Base-by-base conservation (phyloP, 2,797 vertebrate genomes). In the Antrozous pallidus region DNA sequence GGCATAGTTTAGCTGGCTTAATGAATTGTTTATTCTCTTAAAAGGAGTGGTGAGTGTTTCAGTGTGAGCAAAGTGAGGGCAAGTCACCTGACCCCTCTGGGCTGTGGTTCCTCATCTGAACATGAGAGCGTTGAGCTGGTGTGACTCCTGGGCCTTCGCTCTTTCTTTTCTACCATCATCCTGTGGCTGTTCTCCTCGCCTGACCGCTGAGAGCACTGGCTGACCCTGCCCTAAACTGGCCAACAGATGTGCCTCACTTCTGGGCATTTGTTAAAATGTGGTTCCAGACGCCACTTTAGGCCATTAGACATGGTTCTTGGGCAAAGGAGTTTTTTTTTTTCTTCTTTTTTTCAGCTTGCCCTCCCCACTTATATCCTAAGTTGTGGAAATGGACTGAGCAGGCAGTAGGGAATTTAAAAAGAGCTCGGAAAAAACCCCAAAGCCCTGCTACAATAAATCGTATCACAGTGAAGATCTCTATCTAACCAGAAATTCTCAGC, bases 401-500 rank as follows among this genome's bases (percentile, higher is more conserved):
- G 78, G 80, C 82, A 58, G 75, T 0, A 83, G 86, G 89, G 86
- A 92, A 94, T 93, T 92, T 84, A 80, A 73, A 92, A 92, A 63
- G 78, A 87, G 85, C 51, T 82, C 54, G 6, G 17, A 9, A 22
- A 28, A 28, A 20, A 42, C 58, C 36, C 54, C 56, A 65, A 47
- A 33, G 28, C 56, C 54, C 82, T 38, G 56, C 87, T 75, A 54
- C 78, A 88, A 81, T 96, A 89, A 96, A 96, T 91, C 8, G 26
- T 45, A 90, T 81, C 94, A 75, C 75, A 40, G 92, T 81, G 58
- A 86, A 83, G 88, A 94, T 96, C 89, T 87, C 95, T 93, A 88
- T 95, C 82, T 82, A 80, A 80, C 83, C 86, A 97, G 95, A 95
- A 86, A 96, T 93, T 89, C 94, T 70, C 67, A 94, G 93, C 71